Evolutionary conservation across 2,888 invertebrate species (phyloP), one percentile per base, ranked within the genome.

Genomic region (Julus scanicus): DNA sequence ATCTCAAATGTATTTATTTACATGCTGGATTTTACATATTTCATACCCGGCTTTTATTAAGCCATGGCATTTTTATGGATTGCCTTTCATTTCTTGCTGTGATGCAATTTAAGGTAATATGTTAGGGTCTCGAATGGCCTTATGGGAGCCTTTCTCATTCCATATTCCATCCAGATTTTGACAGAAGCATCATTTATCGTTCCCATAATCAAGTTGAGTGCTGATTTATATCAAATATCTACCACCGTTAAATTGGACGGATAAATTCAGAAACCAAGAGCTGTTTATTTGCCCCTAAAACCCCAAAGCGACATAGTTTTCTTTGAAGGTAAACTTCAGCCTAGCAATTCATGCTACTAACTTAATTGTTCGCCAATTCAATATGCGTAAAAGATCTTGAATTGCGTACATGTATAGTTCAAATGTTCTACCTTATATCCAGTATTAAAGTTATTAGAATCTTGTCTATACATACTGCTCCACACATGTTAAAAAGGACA

Each of bases 141-240:
- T 11, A 63, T 20, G 63, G 63, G 63, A 63, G 11, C 63, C 20
- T 63, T 20, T n/a, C 20, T 63, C 63, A 63, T 63, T 63, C 63
- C 63, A 63, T 63, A 63, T 63, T 63, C 63, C 63, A 63, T 63
- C 63, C 63, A 63, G 63, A 63, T 63, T 63, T 63, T 63, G 63
- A 63, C 63, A 63, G 63, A 63, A 20, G 63, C 63, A 63, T 63
- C 63, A 63, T 63, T 63, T 63, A 63, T 63, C 63, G 63, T 20
- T 63, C 63, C 63, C 9, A 63, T 63, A 63, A 63, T 63, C 63
- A 63, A 63, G 63, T 63, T 63, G 63, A 20, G 63, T 20, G 63
- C 63, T 63, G 63, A 63, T 63, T 63, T 63, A 63, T 63, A 63
- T 63, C 63, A 20, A 63, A 63, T 63, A 63, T 63, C 63, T 20